Conservation (phyloP, 53 echinoderm and acorn worm species). For the Apostichopus leukothele region DNA sequence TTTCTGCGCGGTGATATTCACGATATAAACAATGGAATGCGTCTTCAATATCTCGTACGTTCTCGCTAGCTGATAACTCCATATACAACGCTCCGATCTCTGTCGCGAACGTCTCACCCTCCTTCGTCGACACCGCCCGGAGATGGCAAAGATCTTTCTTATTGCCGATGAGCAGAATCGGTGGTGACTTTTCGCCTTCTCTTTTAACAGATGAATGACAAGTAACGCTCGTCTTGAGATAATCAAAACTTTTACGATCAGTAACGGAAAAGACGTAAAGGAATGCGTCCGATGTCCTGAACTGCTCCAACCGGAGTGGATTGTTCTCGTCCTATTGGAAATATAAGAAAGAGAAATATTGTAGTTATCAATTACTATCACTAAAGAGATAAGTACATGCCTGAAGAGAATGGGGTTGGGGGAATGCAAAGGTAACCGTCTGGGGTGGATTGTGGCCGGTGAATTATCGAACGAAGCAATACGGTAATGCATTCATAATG, state of each 20-base stretch:
- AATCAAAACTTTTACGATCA: constrained; percentile 76
- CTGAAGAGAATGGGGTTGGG: no score
- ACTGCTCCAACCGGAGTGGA: constrained; percentile 75
- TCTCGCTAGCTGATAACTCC: constrained; percentile 86
- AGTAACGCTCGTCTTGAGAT: constrained; percentile 42
- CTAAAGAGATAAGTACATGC: no score
- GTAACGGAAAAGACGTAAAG: constrained; percentile 85
- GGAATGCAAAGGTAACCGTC: no score
- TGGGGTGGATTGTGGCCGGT: no score
- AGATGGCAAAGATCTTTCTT: constrained; percentile 89
- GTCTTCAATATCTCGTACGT: constrained; percentile 66
- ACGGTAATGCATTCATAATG: no score
- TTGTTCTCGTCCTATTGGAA: constrained; percentile 69
- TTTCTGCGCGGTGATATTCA: constrained; percentile 85
- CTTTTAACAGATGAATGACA: constrained; percentile 55
- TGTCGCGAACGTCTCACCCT: constrained; percentile 82
- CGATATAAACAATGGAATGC: constrained; percentile 86
- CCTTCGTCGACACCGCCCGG: constrained; percentile 63
- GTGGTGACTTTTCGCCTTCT: constrained; percentile 58
- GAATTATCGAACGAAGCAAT: no score
- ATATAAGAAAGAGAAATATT: no score
- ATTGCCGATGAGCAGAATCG: constrained; percentile 83
- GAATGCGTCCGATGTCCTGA: constrained; percentile 73
- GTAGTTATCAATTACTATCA: no score
- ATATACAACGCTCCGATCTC: constrained; percentile 79